Conservation (phyloP, 2,888 invertebrate species). For the Lasioglossum villosulum region DNA sequence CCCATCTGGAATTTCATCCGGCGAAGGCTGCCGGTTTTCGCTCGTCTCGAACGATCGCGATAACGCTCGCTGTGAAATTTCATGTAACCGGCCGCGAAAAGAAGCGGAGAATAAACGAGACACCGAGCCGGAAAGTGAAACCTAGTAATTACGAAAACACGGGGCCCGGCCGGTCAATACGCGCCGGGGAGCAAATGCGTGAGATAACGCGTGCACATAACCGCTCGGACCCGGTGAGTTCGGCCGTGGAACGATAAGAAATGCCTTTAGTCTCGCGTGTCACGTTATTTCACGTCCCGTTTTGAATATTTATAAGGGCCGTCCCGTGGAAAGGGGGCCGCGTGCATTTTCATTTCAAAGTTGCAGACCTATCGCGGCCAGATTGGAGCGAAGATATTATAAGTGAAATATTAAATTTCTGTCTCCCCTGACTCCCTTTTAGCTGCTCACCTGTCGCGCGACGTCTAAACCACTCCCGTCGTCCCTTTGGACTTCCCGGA, state of each 20-base stretch:
- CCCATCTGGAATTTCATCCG: conserved; percentile 23
- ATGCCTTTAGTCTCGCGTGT: conserved; percentile 82
- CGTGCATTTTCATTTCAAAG: conserved; percentile 81
- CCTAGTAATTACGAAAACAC: conserved; percentile 55
- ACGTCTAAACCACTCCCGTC: conserved; percentile 38
- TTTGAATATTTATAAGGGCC: conserved; percentile 82
- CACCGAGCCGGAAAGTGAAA: conserved; percentile 52
- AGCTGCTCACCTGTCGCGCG: conserved; percentile 58
- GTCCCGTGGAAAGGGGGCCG: conserved; percentile 73
- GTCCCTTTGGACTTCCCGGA: conserved; percentile 26
- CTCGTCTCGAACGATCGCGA: conserved; percentile 16
- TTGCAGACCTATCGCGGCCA: conserved; percentile 79
- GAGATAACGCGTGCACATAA: conserved; percentile 69
- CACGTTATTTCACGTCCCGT: conserved; percentile 80
- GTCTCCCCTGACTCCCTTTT: conserved; percentile 51
- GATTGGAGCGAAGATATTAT: conserved; percentile 81
- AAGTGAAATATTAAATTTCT: conserved; percentile 81
- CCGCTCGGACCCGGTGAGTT: conserved; percentile 31
- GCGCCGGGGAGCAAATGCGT: conserved; percentile 62
- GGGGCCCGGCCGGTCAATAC: conserved; percentile 49
- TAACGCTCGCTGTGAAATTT: conserved; percentile 25
- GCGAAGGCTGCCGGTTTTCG: conserved; percentile 5
- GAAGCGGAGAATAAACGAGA: conserved; percentile 21
- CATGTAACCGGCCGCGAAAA: conserved; percentile 19
- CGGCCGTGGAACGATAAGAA: conserved; percentile 78